Evolutionary conservation across 2,888 invertebrate genomes (phyloP).

Genomic region (Sarcophaga variegata): DNA sequence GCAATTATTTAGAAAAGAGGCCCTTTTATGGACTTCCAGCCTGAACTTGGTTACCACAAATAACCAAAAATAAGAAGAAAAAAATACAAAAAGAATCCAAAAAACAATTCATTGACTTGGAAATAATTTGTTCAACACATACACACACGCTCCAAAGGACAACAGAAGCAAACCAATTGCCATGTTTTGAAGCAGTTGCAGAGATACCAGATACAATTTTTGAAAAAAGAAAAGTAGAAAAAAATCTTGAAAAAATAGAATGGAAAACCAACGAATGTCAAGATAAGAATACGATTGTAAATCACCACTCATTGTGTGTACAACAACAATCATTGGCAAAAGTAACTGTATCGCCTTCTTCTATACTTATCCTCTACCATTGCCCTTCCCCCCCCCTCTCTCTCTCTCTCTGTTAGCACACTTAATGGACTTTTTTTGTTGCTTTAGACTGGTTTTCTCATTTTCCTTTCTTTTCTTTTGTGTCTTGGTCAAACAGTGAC

Average conservation of each 20-base stretch:
- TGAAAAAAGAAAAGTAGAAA: not conserved
- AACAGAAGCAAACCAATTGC: too few species aligned
- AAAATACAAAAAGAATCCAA: not conserved
- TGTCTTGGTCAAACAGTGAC: slow-evolving; percentile 49
- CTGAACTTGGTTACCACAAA: too few species aligned
- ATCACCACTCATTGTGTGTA: slow-evolving; percentile 61
- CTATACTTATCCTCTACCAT: too few species aligned
- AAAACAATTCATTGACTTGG: slow-evolving; percentile 61
- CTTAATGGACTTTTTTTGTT: slow-evolving; percentile 27
- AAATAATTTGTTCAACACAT: slow-evolving; percentile 57
- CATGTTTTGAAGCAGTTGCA: not conserved
- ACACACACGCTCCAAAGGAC: not conserved
- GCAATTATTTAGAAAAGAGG: too few species aligned
- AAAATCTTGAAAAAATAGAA: not conserved
- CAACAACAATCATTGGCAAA: slow-evolving; percentile 44
- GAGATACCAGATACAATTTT: not conserved
- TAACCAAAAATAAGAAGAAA: not conserved
- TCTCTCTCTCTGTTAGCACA: not conserved
- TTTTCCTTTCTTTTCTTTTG: slow-evolving; percentile 17
- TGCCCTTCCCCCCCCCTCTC: not conserved
- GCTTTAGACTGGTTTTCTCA: not conserved
- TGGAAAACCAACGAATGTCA: not conserved
- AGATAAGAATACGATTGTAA: slow-evolving; percentile 53
- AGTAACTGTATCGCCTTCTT: too few species aligned
- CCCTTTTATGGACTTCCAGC: not conserved